These are phyloP conservation scores for Terebella lapidaria DNA, from an alignment of 2,888 invertebrate species.

Conservation along the genomic window DNA sequence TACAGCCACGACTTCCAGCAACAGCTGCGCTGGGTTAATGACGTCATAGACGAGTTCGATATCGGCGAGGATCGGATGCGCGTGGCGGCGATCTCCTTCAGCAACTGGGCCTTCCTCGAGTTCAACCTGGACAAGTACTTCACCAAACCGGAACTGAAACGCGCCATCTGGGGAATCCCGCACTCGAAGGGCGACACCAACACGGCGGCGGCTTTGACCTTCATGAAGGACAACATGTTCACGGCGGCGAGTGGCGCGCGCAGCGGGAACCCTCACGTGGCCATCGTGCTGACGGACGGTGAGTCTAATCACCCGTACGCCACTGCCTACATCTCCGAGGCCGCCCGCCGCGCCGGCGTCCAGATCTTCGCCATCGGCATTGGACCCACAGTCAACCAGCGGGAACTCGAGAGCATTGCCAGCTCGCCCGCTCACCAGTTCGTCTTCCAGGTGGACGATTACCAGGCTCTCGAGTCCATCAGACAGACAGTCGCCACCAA, in stretches of 20 bases:
- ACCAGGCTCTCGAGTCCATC: constrained; percentile 29
- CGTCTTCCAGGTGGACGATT: constrained; percentile 30
- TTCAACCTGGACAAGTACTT: constrained; percentile 35
- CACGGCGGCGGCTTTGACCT: constrained; percentile 24
- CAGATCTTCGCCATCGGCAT: constrained; percentile 33
- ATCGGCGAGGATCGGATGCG: constrained; percentile 30
- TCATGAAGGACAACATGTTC: constrained; percentile 14
- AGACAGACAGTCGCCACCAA: constrained; percentile 25
- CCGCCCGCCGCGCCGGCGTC: constrained; percentile 11
- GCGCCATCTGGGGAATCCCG: constrained; percentile 22
- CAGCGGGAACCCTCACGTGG: constrained; percentile 18
- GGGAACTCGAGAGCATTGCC: constrained; percentile 31
- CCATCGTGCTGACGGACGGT: constrained; percentile 27
- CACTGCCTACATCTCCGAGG: constrained; percentile 19
- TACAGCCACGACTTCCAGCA: constrained; percentile 34
- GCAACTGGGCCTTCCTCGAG: constrained; percentile 25
- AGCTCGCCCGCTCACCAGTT: constrained; percentile 28
- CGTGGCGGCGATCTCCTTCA: constrained; percentile 29
- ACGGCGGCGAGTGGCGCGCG: constrained; percentile 14
- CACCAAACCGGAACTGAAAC: constrained; percentile 34
- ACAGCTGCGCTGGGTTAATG: constrained; percentile 32
- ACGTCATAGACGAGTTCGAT: constrained; percentile 34
- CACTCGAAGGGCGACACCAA: constrained; percentile 24
- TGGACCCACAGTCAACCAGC: constrained; percentile 28
- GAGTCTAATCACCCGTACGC: constrained; percentile 18